phyloP scores from a whole-genome alignment of 2,113 vertebrate genomes.

The Regulus satrapa region DNA sequence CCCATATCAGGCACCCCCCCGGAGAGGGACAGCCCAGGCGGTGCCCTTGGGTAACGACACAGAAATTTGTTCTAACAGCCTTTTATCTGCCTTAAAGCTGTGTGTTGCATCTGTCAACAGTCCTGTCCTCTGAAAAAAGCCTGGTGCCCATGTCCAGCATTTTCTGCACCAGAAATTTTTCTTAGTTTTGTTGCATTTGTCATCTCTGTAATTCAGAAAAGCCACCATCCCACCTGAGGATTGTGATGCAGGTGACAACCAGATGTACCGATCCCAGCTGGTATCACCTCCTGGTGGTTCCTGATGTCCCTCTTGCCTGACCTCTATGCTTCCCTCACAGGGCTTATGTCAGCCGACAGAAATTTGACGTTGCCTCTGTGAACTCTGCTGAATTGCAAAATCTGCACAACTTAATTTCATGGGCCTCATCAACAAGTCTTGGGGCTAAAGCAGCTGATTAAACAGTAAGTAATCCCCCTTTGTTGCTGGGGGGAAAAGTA shows the following conservation, averaged over 20 bases:
- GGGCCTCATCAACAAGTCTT: not conserved
- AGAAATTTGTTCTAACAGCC: not conserved
- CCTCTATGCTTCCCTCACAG: accelerated
- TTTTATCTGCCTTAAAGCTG: not conserved
- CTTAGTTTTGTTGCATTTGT: not conserved
- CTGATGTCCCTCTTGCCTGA: not conserved
- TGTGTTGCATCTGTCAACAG: too few relatives aligned
- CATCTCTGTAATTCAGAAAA: not conserved
- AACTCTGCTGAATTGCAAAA: not conserved
- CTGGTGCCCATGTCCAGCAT: not conserved
- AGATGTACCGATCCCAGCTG: not conserved
- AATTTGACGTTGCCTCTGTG: not conserved
- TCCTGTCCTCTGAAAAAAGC: not conserved
- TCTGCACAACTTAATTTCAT: not conserved
- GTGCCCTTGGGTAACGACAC: not conserved
- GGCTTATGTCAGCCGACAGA: not conserved
- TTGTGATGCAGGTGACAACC: not conserved
- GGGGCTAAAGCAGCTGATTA: not conserved
- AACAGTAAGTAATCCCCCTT: not conserved
- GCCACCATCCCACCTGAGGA: not conserved
- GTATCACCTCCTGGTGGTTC: accelerated
- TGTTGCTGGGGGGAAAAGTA: not conserved
- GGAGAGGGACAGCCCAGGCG: not conserved
- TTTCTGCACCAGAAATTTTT: not conserved
- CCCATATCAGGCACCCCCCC: not conserved